A percentile compares a stretch with the other conserved stretches of the same genome.
Conservation (phyloP, 2,888 invertebrate genomes). For the Deilephila porcellus region DNA sequence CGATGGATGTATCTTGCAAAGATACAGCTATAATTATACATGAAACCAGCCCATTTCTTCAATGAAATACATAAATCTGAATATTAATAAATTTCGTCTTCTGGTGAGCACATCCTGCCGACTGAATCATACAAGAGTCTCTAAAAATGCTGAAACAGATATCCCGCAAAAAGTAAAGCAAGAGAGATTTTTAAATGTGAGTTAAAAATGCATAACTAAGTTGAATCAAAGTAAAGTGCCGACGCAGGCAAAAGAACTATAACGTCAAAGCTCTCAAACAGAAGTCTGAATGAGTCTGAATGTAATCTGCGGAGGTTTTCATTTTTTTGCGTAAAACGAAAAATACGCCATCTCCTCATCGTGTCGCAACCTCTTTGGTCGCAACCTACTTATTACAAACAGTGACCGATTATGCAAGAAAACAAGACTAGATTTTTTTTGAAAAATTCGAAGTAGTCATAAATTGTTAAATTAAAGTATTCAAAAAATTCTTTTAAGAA, state of each 20-base stretch:
- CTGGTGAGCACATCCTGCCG: too few species aligned
- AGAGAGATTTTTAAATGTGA: neutral
- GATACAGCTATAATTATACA: too few species aligned
- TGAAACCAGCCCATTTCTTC: too few species aligned
- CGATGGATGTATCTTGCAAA: too few species aligned
- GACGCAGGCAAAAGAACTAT: neutral
- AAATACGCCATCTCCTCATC: neutral
- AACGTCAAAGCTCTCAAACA: neutral
- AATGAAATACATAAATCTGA: too few species aligned
- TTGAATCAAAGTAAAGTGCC: neutral
- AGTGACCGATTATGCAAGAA: neutral
- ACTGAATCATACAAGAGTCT: neutral
- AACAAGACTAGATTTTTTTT: too few species aligned
- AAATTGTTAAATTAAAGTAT: too few species aligned
- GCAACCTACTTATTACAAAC: neutral
- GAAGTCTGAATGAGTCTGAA: slow-evolving; percentile 1
- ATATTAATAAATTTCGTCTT: too few species aligned
- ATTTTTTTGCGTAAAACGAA: neutral
- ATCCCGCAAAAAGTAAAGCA: neutral
- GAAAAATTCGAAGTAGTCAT: too few species aligned
- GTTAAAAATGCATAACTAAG: neutral
- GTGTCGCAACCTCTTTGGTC: neutral
- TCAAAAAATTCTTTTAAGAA: too few species aligned
- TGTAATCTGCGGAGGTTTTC: neutral
- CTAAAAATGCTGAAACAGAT: neutral